Percentiles rank a stretch among this genome's conserved stretches.
These are phyloP conservation scores for Cephus nigrinus DNA, from an alignment of 2,888 invertebrate genomes.

Conservation along the genomic window DNA sequence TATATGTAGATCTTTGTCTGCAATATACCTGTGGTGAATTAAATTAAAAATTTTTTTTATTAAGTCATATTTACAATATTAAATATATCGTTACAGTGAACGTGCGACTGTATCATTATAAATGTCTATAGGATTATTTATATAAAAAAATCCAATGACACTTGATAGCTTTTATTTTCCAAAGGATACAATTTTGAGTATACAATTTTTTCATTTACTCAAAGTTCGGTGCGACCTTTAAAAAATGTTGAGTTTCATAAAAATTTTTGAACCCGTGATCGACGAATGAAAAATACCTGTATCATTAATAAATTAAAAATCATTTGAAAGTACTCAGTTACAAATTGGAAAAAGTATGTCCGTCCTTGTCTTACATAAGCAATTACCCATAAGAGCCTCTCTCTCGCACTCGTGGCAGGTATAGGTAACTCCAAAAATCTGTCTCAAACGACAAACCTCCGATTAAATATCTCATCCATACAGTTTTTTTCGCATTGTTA, in stretches of 20 bases:
- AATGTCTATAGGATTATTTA: neutral
- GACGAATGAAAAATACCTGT: too few relatives aligned
- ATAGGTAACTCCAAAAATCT: too few relatives aligned
- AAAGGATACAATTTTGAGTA: neutral
- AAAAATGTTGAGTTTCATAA: too few relatives aligned
- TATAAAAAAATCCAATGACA: neutral
- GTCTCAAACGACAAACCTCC: too few relatives aligned
- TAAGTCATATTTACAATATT: neutral
- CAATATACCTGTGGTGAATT: neutral
- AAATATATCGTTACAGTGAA: neutral
- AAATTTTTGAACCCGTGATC: too few relatives aligned
- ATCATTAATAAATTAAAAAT: too few relatives aligned
- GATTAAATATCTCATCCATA: too few relatives aligned
- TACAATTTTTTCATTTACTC: neutral
- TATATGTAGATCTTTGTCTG: constrained; percentile 17
- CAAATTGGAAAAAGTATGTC: neutral
- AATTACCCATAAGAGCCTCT: too few relatives aligned
- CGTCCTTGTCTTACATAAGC: neutral
- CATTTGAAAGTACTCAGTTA: too few relatives aligned
- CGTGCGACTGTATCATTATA: neutral
- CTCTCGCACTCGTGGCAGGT: too few relatives aligned
- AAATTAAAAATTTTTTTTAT: neutral
- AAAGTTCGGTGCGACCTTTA: neutral
- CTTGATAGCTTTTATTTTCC: neutral
- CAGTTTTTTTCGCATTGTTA: too few relatives aligned